Base-by-base conservation (phyloP, 2,113 vertebrate genomes). In the Salvelinus fontinalis region DNA sequence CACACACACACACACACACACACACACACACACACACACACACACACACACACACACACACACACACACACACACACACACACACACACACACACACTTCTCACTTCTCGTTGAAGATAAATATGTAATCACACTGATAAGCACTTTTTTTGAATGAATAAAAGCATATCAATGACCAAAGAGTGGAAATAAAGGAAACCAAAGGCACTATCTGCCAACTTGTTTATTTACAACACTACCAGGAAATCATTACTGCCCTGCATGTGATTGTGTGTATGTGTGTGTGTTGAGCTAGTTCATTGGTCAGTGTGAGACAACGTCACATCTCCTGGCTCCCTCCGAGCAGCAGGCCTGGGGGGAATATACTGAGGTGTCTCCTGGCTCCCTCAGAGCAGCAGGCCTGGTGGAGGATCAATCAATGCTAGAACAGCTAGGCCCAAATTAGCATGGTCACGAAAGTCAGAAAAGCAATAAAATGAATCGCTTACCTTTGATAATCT, bases 141-240 rank as follows among this genome's bases (percentile, higher is more conserved):
- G 51, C 51, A 13, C 3, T 31, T 31, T 31, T 31, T 31, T 5
- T 6, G 0, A 5, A 57, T 18, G 31, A n/a, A 72, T 24, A 14
- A 5, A 8, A 69, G 26, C n/a, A 49, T 11, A n/a, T 9, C 18
- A 74, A 54, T 18, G 31, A 34, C 5, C 31, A 34, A 34, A 34
- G 0, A 0, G 20, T 29, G 57, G 54, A 22, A 31, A 5, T 54
- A 83, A 81, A 66, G 74, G 7, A 83, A 89, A 86, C 87, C 88
- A 89, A 89, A 90, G 87, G 4, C 16, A 60, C 16, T 66, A 22
- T 5, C 24, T 69, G 75, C 75, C 39, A 77, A 83, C 84, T 90
- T 84, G 89, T 89, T 89, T 88, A 80, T 85, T 76, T 57, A 57
- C 54, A 57, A 57, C 5, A 12, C 1, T 1, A 20, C 5, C 13